Evolutionary conservation across 2,888 invertebrate species (phyloP), one percentile per base, ranked within the genome.

Genomic region (Habrosyne pyritoides): DNA sequence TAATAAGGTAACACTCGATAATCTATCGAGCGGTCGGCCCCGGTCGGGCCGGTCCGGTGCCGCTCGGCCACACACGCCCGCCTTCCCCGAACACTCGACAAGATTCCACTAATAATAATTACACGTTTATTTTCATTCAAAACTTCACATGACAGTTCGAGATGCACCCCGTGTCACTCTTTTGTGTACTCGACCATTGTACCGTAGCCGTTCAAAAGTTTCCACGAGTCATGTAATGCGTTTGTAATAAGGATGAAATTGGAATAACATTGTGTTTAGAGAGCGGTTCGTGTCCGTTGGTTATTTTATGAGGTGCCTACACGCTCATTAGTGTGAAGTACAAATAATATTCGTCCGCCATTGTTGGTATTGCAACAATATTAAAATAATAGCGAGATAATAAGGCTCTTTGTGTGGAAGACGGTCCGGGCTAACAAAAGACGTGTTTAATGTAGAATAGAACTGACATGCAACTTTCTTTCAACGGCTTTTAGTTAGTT

Each of bases 381-480:
- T 88, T 89, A 87, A 87, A 90, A 91, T 91, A 90, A 90, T 89
- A 87, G 83, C 77, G 64, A 71, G 78, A 87, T 89, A 89, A 89
- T 89, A 86, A 81, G 82, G 79, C 72, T 74, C 84, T 87, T 87
- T 88, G 86, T 86, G 68, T 24, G 14, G 24, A 22, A 10, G 18
- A 26, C 18, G 14, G 26, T 49, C 14, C 63, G 21, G 22, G 51
- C 18, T 48, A 0, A 49, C 24, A 26, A 26, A 14, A 26, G n/a
- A 14, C 12, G 26, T 26, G 26, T 49, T 18, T 28, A 21, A 12
- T 4, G 21, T 50, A 21, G 50, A 14, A 18, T 10, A 3, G 7
- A 10, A 28, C 21, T 50, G 28, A 28, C 49, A 8, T 49, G 42
- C 21, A 26, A 49, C 50, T 28, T 50, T 50, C 50, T 50, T 18